Conservation (phyloP, 2,888 invertebrate species). For the Nemapogon koenigi region DNA sequence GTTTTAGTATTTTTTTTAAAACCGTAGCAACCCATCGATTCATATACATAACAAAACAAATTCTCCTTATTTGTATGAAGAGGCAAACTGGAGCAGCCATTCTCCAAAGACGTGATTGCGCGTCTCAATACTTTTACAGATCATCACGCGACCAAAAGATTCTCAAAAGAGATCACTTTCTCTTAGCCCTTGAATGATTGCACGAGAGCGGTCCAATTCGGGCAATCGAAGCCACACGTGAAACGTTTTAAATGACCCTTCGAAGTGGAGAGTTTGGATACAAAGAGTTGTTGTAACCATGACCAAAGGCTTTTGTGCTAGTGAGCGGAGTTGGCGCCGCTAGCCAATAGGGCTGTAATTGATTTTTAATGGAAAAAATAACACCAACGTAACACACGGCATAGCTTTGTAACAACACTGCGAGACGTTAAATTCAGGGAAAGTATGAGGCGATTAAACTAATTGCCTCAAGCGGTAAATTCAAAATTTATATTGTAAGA, state of each 20-base stretch:
- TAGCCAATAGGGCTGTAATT: slow-evolving; percentile 22
- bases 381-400: slow-evolving; percentile 12
- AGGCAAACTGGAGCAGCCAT: slow-evolving; percentile 14
- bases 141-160: slow-evolving; percentile 37
- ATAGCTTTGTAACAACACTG: too few relatives aligned
- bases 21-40: too few relatives aligned
- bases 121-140: slow-evolving; percentile 14
- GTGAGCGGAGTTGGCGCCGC: slow-evolving; percentile 5
- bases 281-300: slow-evolving; percentile 8
- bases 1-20: too few relatives aligned
- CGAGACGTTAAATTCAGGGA: background rate
- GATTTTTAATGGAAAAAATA: slow-evolving; percentile 29
- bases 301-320: slow-evolving; percentile 8
- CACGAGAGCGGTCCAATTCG: slow-evolving; percentile 2
- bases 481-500: too few relatives aligned
- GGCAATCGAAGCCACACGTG: slow-evolving; percentile 3
- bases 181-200: slow-evolving; percentile 42
- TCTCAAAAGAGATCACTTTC: slow-evolving; percentile 51
- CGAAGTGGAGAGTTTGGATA: slow-evolving; percentile 2
- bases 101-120: slow-evolving; percentile 7
- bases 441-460: too few relatives aligned
- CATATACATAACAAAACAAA: too few relatives aligned
- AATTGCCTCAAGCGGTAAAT: too few relatives aligned
- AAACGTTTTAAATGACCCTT: slow-evolving; percentile 7
- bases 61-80: too few relatives aligned